Base-by-base conservation (phyloP, 23 tunicate species). In the Pegea sp. region DNA sequence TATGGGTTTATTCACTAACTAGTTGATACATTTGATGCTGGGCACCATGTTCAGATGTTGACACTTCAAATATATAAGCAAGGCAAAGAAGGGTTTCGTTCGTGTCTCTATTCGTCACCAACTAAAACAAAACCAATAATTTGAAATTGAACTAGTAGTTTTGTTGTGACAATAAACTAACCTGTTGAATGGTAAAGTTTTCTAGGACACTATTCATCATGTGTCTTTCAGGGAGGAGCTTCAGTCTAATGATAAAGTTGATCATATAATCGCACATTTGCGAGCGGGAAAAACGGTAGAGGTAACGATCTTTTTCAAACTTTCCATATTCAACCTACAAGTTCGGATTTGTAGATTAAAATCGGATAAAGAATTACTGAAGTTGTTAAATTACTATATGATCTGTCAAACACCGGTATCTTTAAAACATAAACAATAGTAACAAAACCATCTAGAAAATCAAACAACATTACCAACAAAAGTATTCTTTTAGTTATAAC, bases 161-260 rank as follows among this genome's bases (percentile, higher is more conserved):
- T 19, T n/a, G 16, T n/a, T 52, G 19, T 52, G 0, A 0, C 13
- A 52, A 13, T n/a, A n/a, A 16, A 1, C 56, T 44, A 44, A 84
- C 95, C 69, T 84, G 95, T 31, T 73, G 56, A 31, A 84, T 74
- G 2, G 95, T 73, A 64, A 84, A 84, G 66, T 84, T 84, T 53
- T 84, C 95, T 27, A 84, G 58, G 44, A 84, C 95, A 38, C 84
- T 84, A 84, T 84, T 84, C 84, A 73, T 84, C 95, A 84, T 84
- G 59, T 72, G 68, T 32, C 63, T 73, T 44, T 84, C 81, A 24
- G 95, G 95, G 7, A 84, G 68, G 33, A 69, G 84, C 60, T 84
- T 84, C 4, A 84, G 63, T 59, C 69, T 73, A n/a, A 69, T 49
- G 46, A 84, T 84, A 55, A 84, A 84, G 60, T 84, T 84, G 76